Conservation (phyloP, 2,113 vertebrate genomes). For the Oncorhynchus gorbuscha region DNA sequence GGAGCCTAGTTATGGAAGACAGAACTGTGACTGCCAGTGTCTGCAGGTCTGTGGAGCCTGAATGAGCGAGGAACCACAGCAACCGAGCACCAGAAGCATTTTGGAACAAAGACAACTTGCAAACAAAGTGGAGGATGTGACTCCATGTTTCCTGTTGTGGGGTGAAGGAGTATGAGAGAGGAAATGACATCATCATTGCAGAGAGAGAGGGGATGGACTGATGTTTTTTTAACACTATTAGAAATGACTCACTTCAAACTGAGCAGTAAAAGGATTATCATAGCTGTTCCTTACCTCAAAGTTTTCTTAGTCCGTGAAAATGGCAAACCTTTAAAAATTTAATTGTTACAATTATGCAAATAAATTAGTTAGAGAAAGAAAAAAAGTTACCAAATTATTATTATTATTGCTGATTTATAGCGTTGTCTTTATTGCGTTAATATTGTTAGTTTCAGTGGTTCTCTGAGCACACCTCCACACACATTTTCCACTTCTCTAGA, state of each 20-base stretch:
- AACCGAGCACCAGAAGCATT: constrained; percentile 34
- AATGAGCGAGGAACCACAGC: constrained; percentile 26
- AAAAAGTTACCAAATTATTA: constrained; percentile 70
- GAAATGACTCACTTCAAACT: constrained; percentile 50
- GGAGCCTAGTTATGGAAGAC: constrained; percentile 10
- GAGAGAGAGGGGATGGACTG: constrained; percentile 26
- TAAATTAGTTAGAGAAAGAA: constrained; percentile 64
- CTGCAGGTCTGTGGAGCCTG: constrained; percentile 12
- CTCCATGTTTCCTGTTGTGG: constrained; percentile 24
- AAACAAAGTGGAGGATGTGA: constrained; percentile 32
- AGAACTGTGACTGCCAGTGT: neutral
- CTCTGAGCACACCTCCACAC: constrained; percentile 9
- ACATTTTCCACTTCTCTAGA: constrained; percentile 30
- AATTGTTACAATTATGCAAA: constrained; percentile 78
- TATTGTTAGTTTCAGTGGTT: constrained; percentile 41
- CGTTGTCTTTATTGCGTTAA: constrained; percentile 22
- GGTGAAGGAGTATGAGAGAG: neutral
- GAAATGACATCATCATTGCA: neutral
- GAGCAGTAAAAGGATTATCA: constrained; percentile 51
- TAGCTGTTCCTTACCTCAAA: constrained; percentile 72
- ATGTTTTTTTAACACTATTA: constrained; percentile 43
- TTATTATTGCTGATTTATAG: constrained; percentile 52
- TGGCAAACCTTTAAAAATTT: constrained; percentile 77
- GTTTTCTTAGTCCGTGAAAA: constrained; percentile 71
- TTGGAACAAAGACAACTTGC: constrained; percentile 38